phyloP scores from a whole-genome alignment of 64 coral and sea anemone genomes.

The Stichodactyla mertensii region DNA sequence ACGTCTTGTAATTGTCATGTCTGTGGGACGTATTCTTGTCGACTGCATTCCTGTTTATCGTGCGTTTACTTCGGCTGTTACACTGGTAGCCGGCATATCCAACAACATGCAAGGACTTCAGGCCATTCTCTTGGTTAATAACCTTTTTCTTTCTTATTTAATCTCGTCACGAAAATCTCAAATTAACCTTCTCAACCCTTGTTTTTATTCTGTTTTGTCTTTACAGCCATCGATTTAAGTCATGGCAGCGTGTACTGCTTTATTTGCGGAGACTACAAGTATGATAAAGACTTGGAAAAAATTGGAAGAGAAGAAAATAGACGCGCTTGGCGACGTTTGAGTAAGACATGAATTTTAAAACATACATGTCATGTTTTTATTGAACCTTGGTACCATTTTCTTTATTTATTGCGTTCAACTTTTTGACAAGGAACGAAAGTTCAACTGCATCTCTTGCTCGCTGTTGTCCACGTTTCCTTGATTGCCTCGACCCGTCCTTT shows the following conservation, averaged over 20 bases:
- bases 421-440: neutral
- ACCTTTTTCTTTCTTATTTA: neutral
- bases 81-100: conserved; percentile 89
- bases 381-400: neutral
- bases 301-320: conserved; percentile 65
- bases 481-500: neutral
- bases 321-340: conserved; percentile 66
- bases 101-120: conserved; percentile 75
- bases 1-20: conserved; percentile 73
- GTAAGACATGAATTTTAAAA: conserved; percentile 31
- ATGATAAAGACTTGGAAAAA: conserved; percentile 81
- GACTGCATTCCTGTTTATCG: conserved; percentile 88
- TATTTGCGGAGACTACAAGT: conserved; percentile 83
- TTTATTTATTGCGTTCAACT: neutral
- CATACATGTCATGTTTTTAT: neutral
- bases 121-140: conserved; percentile 84
- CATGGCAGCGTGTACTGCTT: conserved; percentile 91
- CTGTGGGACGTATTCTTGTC: conserved; percentile 86
- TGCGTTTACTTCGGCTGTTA: conserved; percentile 99
- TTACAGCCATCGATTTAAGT: conserved; percentile 79
- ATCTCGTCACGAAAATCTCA: neutral
- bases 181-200: neutral
- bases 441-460: neutral
- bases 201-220: neutral
- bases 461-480: neutral